Evolutionary conservation across 2,797 vertebrate genomes (phyloP).

Genomic region (Gorsachius magnificus): DNA sequence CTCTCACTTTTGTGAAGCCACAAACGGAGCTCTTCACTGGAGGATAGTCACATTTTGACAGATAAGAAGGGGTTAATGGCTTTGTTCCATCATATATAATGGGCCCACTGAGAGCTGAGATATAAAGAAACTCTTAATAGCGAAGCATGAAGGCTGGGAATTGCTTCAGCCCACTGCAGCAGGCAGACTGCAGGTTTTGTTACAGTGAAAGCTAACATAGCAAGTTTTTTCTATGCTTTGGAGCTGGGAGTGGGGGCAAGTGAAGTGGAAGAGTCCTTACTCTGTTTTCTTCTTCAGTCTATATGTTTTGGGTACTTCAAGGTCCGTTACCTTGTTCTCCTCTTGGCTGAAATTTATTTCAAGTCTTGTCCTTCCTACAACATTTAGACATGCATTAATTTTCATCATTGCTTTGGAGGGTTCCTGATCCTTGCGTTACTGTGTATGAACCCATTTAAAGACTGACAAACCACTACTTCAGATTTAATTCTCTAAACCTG

Average conservation of each 20-base stretch:
- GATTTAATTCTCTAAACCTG: not conserved
- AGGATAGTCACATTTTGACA: not conserved
- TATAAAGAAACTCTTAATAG: not conserved
- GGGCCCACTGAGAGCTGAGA: not conserved
- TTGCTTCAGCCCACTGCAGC: not conserved
- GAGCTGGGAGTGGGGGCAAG: not conserved
- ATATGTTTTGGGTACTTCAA: not conserved
- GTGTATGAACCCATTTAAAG: not conserved
- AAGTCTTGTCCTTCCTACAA: not conserved
- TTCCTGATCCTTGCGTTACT: not conserved
- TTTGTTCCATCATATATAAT: not conserved
- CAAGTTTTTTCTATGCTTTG: not conserved
- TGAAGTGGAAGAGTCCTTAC: not conserved
- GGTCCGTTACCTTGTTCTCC: not conserved
- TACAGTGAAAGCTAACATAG: not conserved
- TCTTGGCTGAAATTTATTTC: not conserved
- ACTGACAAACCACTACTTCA: not conserved
- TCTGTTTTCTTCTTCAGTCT: not conserved
- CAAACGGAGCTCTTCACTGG: not conserved
- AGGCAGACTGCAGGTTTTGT: not conserved
- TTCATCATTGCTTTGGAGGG: not conserved
- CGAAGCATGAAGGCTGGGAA: not conserved
- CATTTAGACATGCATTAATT: not conserved
- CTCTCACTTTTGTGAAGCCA: not conserved
- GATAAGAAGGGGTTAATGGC: not conserved